A percentile compares a stretch with the other conserved stretches of the same genome.
Evolutionary conservation across 2,888 invertebrate species (phyloP).

Genomic region (Tenthredo distinguenda): DNA sequence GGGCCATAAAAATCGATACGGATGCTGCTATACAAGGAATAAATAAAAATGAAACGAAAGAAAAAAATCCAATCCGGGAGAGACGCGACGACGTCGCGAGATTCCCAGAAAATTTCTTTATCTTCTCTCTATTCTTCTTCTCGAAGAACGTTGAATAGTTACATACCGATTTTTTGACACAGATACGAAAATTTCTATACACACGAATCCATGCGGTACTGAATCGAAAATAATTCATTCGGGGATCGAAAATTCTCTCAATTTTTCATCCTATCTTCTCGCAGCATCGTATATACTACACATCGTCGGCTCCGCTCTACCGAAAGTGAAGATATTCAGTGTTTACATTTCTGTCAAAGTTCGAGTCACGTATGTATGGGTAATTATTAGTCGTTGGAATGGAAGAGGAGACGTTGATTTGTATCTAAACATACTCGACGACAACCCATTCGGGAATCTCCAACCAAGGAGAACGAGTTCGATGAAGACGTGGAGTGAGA

Average conservation of each 20-base stretch:
- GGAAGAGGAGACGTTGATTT: slow-evolving; percentile 27
- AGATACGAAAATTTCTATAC: not conserved
- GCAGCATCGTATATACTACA: not conserved
- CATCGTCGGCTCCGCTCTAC: no score
- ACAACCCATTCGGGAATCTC: slow-evolving; percentile 12
- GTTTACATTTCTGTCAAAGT: slow-evolving; percentile 24
- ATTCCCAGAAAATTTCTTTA: not conserved
- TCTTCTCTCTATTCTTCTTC: not conserved
- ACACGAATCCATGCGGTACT: not conserved
- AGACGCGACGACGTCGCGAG: not conserved
- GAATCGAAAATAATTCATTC: not conserved
- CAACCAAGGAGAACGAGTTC: not conserved
- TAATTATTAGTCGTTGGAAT: slow-evolving; percentile 20
- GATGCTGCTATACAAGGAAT: slow-evolving; percentile 1
- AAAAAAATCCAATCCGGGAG: not conserved
- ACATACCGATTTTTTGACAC: not conserved
- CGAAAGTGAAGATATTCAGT: not conserved
- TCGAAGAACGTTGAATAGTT: not conserved
- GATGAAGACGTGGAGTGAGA: not conserved
- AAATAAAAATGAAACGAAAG: not conserved
- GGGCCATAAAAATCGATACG: slow-evolving; percentile 35
- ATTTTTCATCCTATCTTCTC: not conserved
- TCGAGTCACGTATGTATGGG: not conserved
- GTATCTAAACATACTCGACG: slow-evolving; percentile 39
- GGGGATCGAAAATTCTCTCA: not conserved